Conservation (phyloP, 2,888 invertebrate genomes). For the Bugulina stolonifera region DNA sequence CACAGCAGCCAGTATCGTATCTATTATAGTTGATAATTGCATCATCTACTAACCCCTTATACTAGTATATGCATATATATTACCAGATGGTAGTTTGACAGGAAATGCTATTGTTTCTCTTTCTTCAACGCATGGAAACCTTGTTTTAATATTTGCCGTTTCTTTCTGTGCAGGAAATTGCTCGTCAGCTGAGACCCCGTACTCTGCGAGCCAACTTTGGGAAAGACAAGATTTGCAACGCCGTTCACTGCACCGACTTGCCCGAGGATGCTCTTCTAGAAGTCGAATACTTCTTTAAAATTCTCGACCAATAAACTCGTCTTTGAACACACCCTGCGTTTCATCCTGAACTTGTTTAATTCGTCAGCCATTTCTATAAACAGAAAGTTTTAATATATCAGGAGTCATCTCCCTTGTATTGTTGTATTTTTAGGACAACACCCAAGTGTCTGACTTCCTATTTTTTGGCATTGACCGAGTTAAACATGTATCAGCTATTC, state of each 20-base stretch:
- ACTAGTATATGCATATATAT: not conserved
- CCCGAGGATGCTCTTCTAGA: conserved; percentile 79
- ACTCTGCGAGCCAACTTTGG: conserved; percentile 81
- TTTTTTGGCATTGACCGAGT: too few species aligned
- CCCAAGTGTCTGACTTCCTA: too few species aligned
- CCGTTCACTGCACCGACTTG: conserved; percentile 87
- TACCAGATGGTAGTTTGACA: not conserved
- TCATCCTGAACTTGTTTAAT: too few species aligned
- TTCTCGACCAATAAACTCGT: conserved; percentile 43
- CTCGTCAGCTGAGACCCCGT: conserved; percentile 73
- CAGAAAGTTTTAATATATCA: too few species aligned
- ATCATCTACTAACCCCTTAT: not conserved
- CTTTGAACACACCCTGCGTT: too few species aligned
- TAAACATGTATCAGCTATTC: too few species aligned
- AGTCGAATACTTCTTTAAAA: conserved; percentile 55
- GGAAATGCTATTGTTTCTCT: not conserved
- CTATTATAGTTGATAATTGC: too few species aligned
- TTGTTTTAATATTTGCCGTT: not conserved
- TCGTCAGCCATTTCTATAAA: too few species aligned
- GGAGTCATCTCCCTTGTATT: too few species aligned
- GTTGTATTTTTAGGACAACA: too few species aligned
- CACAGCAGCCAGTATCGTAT: too few species aligned
- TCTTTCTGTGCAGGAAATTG: conserved; percentile 69
- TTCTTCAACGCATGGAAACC: not conserved
- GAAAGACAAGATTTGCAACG: conserved; percentile 74